Base-by-base conservation (phyloP, 2,113 vertebrate genomes). In the Myocastor coypus region DNA sequence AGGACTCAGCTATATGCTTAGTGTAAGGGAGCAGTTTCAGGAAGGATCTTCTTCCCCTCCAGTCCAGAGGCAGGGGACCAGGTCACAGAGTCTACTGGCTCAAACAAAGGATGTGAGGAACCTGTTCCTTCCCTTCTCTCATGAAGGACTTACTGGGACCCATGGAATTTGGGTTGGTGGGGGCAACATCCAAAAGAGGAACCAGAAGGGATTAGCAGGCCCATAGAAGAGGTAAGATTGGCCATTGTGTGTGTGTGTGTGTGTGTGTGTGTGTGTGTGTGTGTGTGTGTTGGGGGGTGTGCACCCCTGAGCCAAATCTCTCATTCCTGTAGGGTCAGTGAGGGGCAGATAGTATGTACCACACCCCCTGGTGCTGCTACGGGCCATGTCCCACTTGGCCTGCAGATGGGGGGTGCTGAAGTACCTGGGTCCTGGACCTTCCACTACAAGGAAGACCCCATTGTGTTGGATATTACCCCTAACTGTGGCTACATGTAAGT, bases 401-500 rank as follows among this genome's bases (percentile, higher is more conserved):
- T 99, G 78, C 98, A 98, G 98, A 98, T 99, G 0, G 99, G 99
- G 6, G 99, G 98, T 77, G 98, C 99, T 52, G 85, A 96, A 10
- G 98, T 99, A n/a, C 97, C 40, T 10, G 99, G 98, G 1, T 98
- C 98, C 10, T 98, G 98, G 97, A 98, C 98, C 57, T 99, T 99
- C 97, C 97, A 98, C 82, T 99, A 99, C 97, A 99, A 97, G 94
- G 98, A 99, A 28, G 98, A 99, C 37, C 99, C 99, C 0, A 32
- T 97, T 3, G 97, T 99, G 59, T 97, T 97, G 0, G 83, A 97
- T 1, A 97, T 99, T 10, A 75, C 93, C 28, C 99, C 99, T 0
- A 98, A 97, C 95, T 99, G 99, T 97, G 99, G 99, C 97, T 99
- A 98, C 94, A 98, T 40, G 98, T 98, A 90, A 98, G 98, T 97